Conservation (phyloP, 2,113 vertebrate species). For the Malaclemys terrapin region DNA sequence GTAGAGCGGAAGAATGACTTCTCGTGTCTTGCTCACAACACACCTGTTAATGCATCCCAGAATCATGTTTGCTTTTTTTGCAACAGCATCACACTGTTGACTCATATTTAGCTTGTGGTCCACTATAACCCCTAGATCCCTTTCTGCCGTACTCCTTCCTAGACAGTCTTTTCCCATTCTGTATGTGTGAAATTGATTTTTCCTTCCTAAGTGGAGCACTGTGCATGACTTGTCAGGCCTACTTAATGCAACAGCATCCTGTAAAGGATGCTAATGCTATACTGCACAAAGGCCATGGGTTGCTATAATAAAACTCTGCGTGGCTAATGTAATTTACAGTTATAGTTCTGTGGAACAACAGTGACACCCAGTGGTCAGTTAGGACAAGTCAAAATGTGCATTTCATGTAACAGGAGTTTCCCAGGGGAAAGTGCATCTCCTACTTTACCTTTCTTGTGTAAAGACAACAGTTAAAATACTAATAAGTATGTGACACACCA, state of each 20-base stretch:
- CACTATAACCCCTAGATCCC: no score
- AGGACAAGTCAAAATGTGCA: fast-evolving
- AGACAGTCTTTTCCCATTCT: no score
- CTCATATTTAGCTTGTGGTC: no score
- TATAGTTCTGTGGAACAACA: slow-evolving; percentile 55
- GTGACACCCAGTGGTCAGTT: slow-evolving; percentile 74
- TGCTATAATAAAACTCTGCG: fast-evolving
- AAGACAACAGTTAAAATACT: fast-evolving
- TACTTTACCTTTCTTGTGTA: fast-evolving
- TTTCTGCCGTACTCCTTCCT: no score
- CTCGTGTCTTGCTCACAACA: no score
- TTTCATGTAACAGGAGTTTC: fast-evolving
- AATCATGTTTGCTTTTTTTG: no score
- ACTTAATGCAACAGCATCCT: background rate
- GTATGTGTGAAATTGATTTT: no score
- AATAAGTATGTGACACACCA: background rate
- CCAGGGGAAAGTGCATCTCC: fast-evolving
- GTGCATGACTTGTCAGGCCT: background rate
- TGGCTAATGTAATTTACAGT: background rate
- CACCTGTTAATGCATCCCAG: no score
- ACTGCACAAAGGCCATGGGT: fast-evolving
- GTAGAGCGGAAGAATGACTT: no score
- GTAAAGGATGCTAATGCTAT: background rate
- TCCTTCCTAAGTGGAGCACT: no score
- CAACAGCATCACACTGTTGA: no score